phyloP scores from a whole-genome alignment of 2,797 vertebrate species.

The Australoheros facetus region DNA sequence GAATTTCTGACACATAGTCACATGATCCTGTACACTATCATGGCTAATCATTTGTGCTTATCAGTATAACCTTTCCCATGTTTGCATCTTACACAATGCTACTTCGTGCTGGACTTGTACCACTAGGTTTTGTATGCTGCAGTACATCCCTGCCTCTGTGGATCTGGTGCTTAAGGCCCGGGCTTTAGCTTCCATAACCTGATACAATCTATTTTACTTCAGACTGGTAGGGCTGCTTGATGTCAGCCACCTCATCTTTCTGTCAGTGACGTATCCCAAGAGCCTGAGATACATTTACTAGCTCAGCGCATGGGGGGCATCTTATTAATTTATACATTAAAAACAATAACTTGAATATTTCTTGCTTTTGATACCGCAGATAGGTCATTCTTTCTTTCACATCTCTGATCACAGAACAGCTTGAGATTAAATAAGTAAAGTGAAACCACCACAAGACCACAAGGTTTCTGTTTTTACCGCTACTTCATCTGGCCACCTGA shows the following conservation, averaged over 20 bases:
- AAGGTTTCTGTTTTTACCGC: not conserved
- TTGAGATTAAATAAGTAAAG: not conserved
- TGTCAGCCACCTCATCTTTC: not conserved
- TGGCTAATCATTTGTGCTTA: not conserved
- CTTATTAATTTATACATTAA: not conserved
- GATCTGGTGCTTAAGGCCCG: not conserved
- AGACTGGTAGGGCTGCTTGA: not conserved
- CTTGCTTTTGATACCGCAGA: not conserved
- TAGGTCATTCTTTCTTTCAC: fast-evolving
- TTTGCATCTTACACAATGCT: not conserved
- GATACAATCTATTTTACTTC: not conserved
- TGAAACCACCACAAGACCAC: not conserved
- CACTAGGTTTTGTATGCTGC: not conserved
- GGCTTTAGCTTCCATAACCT: constrained; percentile 3
- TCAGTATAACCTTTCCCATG: not conserved
- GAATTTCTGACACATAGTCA: not conserved
- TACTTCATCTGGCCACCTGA: not conserved
- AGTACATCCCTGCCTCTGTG: not conserved
- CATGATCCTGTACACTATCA: not conserved
- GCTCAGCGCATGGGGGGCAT: not conserved
- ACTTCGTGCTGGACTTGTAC: not conserved
- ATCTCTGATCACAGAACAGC: not conserved
- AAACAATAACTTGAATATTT: not conserved
- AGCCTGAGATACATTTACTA: not conserved
- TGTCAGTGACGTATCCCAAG: not conserved